Conservation (phyloP, 2,888 invertebrate species). For the Perithous albicinctus region DNA sequence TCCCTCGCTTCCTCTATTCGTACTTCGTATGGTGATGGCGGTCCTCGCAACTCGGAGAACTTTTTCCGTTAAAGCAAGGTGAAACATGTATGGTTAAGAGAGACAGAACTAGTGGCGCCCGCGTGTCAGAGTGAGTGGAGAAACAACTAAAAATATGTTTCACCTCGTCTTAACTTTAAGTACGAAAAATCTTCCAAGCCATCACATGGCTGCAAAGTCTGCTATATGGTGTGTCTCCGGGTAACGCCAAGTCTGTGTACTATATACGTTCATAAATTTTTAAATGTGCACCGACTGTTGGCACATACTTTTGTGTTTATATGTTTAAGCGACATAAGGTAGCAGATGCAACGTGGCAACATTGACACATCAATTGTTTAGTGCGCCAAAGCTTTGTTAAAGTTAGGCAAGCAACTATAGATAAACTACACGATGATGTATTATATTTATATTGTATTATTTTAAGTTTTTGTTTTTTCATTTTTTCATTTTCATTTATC, state of each 20-base stretch:
- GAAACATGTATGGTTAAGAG: not conserved
- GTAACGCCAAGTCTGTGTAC: not conserved
- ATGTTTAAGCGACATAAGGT: not conserved
- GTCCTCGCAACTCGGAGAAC: not conserved
- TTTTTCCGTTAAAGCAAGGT: not conserved
- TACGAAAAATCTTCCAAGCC: slow-evolving; percentile 3
- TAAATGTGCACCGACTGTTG: not conserved
- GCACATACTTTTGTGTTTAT: not conserved
- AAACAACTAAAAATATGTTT: not conserved
- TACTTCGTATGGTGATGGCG: not conserved
- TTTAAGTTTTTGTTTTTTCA: not conserved
- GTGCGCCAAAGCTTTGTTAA: slow-evolving; percentile 14
- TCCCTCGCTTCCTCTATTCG: not conserved
- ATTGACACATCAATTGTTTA: slow-evolving; percentile 7
- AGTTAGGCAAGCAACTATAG: not conserved
- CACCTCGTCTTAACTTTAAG: not conserved
- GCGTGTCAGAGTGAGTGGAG: not conserved
- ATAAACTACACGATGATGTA: slow-evolving; percentile 14
- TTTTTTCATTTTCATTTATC: not conserved
- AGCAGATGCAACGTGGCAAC: slow-evolving; percentile 26
- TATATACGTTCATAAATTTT: not conserved
- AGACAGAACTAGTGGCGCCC: not conserved
- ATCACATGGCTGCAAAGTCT: not conserved
- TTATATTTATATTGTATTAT: not conserved
- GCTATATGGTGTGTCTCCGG: not conserved